Percentiles rank a stretch among this genome's conserved stretches.
Conservation (phyloP, 2,113 vertebrate species). For the Marmota flaviventris region DNA sequence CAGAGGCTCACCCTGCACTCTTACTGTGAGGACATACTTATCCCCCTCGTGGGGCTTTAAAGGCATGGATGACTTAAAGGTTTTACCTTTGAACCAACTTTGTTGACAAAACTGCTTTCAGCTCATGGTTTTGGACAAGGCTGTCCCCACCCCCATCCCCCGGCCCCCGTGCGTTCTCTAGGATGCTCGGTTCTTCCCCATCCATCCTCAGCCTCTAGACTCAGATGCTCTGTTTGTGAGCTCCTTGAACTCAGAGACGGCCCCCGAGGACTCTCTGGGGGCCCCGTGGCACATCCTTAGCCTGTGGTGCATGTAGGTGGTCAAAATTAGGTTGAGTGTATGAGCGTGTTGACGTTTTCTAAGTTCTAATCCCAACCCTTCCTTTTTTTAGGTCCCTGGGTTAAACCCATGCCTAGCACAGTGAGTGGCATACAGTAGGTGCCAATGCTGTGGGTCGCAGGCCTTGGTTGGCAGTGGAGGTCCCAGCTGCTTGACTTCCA, state of each 20-base stretch:
- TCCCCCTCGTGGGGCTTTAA: neutral
- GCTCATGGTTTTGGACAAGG: neutral
- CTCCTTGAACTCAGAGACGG: neutral
- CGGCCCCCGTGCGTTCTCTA: neutral
- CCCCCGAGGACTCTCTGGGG: neutral
- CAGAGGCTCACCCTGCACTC: neutral
- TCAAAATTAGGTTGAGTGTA: neutral
- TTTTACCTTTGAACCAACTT: neutral
- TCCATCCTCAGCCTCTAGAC: neutral
- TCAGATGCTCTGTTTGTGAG: neutral
- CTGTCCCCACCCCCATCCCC: neutral
- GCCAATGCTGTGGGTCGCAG: neutral
- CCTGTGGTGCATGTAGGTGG: neutral
- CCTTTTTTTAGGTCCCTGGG: neutral
- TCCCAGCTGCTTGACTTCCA: neutral
- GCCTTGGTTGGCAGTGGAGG: neutral
- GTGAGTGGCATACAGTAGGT: neutral
- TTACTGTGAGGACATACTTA: neutral
- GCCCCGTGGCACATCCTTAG: neutral
- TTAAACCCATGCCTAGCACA: neutral
- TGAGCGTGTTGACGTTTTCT: neutral
- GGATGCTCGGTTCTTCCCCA: neutral
- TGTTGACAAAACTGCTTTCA: neutral
- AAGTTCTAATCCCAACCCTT: neutral
- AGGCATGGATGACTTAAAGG: neutral